Evolutionary conservation across 2,797 vertebrate species (phyloP).

Genomic region (Eulemur albifrons): DNA sequence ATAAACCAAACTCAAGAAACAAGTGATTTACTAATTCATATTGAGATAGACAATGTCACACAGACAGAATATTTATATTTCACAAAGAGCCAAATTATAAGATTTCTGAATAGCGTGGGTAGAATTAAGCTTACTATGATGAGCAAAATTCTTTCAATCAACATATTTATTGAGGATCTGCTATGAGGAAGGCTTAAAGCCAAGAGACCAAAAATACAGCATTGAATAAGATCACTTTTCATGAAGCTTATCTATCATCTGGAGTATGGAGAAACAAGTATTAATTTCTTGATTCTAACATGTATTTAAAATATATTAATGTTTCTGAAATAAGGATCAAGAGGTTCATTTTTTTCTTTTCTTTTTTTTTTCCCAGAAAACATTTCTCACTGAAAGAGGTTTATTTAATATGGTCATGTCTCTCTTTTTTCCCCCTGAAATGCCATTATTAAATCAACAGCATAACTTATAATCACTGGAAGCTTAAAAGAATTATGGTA

Average conservation of each 20-base stretch:
- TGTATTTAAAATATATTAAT: background rate
- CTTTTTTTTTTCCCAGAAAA: no score
- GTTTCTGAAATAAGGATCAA: background rate
- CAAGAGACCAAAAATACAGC: background rate
- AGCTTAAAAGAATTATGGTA: slow-evolving; percentile 31
- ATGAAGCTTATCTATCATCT: background rate
- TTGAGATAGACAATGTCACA: background rate
- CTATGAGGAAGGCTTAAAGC: background rate
- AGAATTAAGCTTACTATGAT: background rate
- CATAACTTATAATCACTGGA: background rate
- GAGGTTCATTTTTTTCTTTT: background rate
- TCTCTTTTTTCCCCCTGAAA: background rate
- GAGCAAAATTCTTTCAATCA: background rate
- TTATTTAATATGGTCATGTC: background rate
- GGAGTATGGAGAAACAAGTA: background rate
- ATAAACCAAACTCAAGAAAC: background rate
- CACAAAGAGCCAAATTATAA: background rate
- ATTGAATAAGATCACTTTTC: background rate
- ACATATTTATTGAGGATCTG: background rate
- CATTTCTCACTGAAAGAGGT: no score
- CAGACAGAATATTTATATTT: background rate
- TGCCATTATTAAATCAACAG: slow-evolving; percentile 17
- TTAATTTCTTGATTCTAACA: background rate
- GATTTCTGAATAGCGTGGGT: background rate
- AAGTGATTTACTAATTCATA: background rate